phyloP scores from a whole-genome alignment of 2,888 invertebrate genomes.

The Alloscopus bannaensis region DNA sequence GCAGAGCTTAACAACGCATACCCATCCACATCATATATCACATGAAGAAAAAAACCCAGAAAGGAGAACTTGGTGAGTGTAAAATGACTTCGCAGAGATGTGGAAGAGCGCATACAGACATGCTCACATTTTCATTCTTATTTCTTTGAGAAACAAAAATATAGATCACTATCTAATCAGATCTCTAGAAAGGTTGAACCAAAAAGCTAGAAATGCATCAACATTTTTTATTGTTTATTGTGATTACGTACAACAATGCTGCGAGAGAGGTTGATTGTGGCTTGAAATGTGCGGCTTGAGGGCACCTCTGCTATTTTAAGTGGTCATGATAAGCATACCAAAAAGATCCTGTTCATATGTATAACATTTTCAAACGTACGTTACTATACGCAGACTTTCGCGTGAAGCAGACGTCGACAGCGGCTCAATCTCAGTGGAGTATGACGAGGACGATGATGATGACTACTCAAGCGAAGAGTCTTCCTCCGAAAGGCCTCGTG shows the following conservation, averaged over 20 bases:
- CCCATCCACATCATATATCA: too few relatives aligned
- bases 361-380: too few relatives aligned
- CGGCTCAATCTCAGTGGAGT: slow-evolving; percentile 40
- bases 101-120: too few relatives aligned
- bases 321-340: too few relatives aligned
- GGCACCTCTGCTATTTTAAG: too few relatives aligned
- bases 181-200: slow-evolving; percentile 39
- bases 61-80: too few relatives aligned
- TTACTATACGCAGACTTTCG: slow-evolving; percentile 42
- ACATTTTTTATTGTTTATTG: slow-evolving; percentile 4
- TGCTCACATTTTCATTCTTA: too few relatives aligned
- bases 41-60: too few relatives aligned
- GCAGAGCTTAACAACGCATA: slow-evolving; percentile 7
- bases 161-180: slow-evolving; percentile 32
- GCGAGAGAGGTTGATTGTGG: too few relatives aligned
- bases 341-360: too few relatives aligned
- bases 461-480: slow-evolving; percentile 55
- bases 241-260: slow-evolving; percentile 9
- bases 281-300: too few relatives aligned
- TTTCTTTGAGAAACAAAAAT: neutral
- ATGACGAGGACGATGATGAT: slow-evolving; percentile 58
- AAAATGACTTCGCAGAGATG: too few relatives aligned
- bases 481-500: slow-evolving; percentile 38
- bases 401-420: slow-evolving; percentile 33
- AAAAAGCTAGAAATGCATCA: slow-evolving; percentile 37